Conservation (phyloP, 2,797 vertebrate species). For the Malurus leucopterus region DNA sequence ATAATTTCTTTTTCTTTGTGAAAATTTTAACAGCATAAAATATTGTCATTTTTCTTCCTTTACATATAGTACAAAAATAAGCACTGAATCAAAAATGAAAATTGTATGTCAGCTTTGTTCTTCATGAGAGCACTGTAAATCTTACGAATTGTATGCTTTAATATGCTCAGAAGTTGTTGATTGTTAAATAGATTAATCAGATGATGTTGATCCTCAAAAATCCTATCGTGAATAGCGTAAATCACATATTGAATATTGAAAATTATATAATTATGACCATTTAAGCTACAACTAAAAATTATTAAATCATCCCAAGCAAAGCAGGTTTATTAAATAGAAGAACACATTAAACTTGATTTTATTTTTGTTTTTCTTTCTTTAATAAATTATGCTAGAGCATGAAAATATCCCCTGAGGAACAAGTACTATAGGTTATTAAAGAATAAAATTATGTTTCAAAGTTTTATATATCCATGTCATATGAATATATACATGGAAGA, state of each 20-base stretch:
- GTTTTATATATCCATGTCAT: background rate
- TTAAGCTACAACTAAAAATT: constrained; percentile 24
- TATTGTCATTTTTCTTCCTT: background rate
- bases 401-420: background rate
- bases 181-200: constrained; percentile 24
- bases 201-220: background rate
- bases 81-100: background rate
- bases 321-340: constrained; percentile 6
- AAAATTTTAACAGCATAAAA: background rate
- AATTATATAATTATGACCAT: background rate
- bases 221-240: background rate
- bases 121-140: background rate
- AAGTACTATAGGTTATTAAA: background rate
- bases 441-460: background rate
- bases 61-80: background rate
- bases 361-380: constrained; percentile 6
- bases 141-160: background rate
- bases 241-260: constrained; percentile 17
- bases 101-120: background rate
- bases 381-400: background rate
- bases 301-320: constrained; percentile 33
- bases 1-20: background rate
- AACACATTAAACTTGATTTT: constrained; percentile 9
- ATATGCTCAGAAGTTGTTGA: background rate
- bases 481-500: background rate